Percentiles rank a stretch among this genome's conserved stretches.
These are phyloP conservation scores for Sesia bembeciformis DNA, from an alignment of 2,888 invertebrate species.

Conservation along the genomic window DNA sequence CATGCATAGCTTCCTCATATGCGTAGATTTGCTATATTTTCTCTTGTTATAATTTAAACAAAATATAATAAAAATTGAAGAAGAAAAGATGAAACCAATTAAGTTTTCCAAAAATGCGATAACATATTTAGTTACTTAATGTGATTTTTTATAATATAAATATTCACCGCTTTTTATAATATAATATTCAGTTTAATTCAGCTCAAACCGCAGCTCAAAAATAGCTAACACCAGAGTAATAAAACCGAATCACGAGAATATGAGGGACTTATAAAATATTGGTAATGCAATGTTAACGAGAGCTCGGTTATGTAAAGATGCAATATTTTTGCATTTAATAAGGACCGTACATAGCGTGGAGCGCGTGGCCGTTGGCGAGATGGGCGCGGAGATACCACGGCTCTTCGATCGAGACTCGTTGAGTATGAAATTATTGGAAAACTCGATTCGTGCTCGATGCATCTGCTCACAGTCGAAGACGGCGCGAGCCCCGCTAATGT, in stretches of 20 bases:
- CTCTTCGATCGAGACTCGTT: slow-evolving; percentile 47
- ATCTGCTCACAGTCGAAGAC: slow-evolving; percentile 39
- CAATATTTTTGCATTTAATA: slow-evolving; percentile 69
- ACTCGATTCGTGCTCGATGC: slow-evolving; percentile 65
- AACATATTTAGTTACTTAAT: no score
- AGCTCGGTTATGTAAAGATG: slow-evolving; percentile 55
- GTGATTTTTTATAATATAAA: no score
- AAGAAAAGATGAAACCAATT: no score
- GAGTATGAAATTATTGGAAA: slow-evolving; percentile 70
- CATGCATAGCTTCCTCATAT: no score
- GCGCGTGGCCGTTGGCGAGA: slow-evolving; percentile 59
- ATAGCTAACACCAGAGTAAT: slow-evolving; percentile 11
- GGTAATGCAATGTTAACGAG: slow-evolving; percentile 64
- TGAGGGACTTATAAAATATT: slow-evolving; percentile 45
- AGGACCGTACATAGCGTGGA: slow-evolving; percentile 23
- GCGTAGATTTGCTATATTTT: no score
- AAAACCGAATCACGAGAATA: slow-evolving; percentile 23
- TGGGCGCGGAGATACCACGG: slow-evolving; percentile 44
- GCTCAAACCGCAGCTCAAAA: background rate
- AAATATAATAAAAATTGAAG: no score
- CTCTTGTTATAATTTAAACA: no score
- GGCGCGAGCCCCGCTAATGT: slow-evolving; percentile 36
- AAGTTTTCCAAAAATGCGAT: no score
- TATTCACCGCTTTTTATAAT: no score
- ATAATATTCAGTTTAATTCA: no score